Evolutionary conservation across 1,140 invertebrate species (phyloP).

Genomic region (Sesamia nonagrioides): DNA sequence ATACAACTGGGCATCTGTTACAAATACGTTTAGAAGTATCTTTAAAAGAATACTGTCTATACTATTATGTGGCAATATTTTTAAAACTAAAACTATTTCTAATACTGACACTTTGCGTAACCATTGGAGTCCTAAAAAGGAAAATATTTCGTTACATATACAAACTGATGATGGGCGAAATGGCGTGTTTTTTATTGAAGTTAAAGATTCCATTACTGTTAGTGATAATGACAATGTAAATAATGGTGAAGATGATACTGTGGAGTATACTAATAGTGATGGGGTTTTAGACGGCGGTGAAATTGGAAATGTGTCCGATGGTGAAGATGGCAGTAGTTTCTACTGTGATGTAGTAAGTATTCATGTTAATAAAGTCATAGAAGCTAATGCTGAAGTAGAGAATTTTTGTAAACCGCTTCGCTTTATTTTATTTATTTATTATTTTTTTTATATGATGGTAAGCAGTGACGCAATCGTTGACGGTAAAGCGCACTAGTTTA

Average conservation of each 20-base stretch:
- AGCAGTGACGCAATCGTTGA: too few relatives aligned
- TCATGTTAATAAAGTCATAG: too few relatives aligned
- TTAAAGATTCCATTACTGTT: not conserved
- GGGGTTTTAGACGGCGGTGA: not conserved
- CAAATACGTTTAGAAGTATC: not conserved
- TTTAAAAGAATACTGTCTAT: not conserved
- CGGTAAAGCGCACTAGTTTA: too few relatives aligned
- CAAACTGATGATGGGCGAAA: conserved; percentile 38
- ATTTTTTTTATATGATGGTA: too few relatives aligned
- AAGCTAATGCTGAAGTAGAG: too few relatives aligned
- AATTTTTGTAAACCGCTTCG: too few relatives aligned
- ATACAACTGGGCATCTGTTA: not conserved
- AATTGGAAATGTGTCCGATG: too few relatives aligned
- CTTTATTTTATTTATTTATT: too few relatives aligned
- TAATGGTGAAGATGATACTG: not conserved
- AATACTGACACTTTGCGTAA: conserved; percentile 50
- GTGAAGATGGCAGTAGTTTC: not conserved
- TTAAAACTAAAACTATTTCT: not conserved
- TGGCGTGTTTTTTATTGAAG: not conserved
- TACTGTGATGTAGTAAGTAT: not conserved
- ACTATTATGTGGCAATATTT: not conserved
- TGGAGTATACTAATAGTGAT: not conserved
- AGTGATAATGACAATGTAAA: not conserved
- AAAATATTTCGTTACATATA: conserved; percentile 43
- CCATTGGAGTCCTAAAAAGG: conserved; percentile 50